Base-by-base conservation (phyloP, 2,797 vertebrate species). In the Gastrophryne carolinensis region DNA sequence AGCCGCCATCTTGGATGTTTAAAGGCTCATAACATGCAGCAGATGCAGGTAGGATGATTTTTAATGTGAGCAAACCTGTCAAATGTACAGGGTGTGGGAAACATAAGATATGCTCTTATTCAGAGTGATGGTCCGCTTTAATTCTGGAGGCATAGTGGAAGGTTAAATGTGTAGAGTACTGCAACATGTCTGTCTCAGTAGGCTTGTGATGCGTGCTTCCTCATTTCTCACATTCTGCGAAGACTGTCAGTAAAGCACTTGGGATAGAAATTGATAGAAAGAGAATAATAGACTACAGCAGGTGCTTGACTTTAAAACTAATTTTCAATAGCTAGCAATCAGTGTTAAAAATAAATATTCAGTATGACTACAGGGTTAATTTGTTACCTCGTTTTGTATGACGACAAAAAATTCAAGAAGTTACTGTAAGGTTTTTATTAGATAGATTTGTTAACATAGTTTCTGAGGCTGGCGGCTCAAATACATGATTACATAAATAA, bases 371-470 rank as follows among this genome's bases (percentile, higher is more conserved):
- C 7, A 66, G 23, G 30, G 47, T 23, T 32, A 65, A 64, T 7
- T n/a, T 32, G 11, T 32, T 64, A 29, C 49, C 11, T 11, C 32
- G 4, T 23, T 3, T n/a, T 17, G 2, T 52, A 11, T 1, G 13
- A 50, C 32, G 23, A n/a, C 60, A 23, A 13, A 9, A 47, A n/a
- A 3, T 7, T 30, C 8, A 49, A 15, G 21, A 17, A 19, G n/a
- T 27, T 49, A 2, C n/a, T 12, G 29, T 30, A 47, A 17, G 11
- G 2, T 12, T 49, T 3, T 2, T 3, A 17, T 32, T 35, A 13
- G 34, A 8, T 9, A 66, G 34, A 23, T 35, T 7, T 66, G 63
- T 66, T 66, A 52, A 44, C 52, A 66, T 66, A 66, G 63, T 52
- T 24, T 52, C 63, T 32, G 12, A 11, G 24, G 13, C 21, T 1